Percentiles rank a stretch among this genome's conserved stretches.
Evolutionary conservation across 2,113 vertebrate genomes (phyloP).

Genomic region (Poecile atricapillus): DNA sequence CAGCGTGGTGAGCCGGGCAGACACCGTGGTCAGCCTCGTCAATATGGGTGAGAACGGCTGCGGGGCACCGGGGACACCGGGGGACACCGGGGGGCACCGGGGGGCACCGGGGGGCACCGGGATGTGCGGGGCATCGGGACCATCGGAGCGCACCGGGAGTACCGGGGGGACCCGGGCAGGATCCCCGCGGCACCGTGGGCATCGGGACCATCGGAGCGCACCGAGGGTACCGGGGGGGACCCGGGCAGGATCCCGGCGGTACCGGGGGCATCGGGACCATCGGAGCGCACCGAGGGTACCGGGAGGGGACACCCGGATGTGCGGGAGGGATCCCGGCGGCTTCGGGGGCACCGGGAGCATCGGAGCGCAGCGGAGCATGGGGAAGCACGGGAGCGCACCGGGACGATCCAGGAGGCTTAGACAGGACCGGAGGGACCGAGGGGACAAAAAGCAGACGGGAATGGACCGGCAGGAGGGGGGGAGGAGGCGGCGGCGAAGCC

Average conservation of each 20-base stretch:
- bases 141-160: neutral
- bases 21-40: conserved; percentile 96
- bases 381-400: neutral
- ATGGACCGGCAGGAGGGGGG: neutral
- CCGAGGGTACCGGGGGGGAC: neutral
- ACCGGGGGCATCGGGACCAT: neutral
- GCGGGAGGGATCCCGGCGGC: neutral
- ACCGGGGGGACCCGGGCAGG: neutral
- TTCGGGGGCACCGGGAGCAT: neutral
- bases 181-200: neutral
- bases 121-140: neutral
- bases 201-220: neutral
- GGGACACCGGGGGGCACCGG: neutral
- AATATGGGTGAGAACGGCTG: conserved; percentile 82
- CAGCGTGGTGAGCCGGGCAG: conserved; percentile 82
- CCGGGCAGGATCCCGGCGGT: neutral
- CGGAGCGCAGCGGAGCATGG: neutral
- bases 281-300: too few relatives aligned
- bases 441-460: neutral
- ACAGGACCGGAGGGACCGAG: neutral
- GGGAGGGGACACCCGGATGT: neutral
- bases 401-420: neutral
- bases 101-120: neutral
- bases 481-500: neutral
- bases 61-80: neutral